A percentile compares a stretch with the other conserved stretches of the same genome.
phyloP scores from a whole-genome alignment of 2,888 invertebrate genomes.

The Chydorus sphaericus region DNA sequence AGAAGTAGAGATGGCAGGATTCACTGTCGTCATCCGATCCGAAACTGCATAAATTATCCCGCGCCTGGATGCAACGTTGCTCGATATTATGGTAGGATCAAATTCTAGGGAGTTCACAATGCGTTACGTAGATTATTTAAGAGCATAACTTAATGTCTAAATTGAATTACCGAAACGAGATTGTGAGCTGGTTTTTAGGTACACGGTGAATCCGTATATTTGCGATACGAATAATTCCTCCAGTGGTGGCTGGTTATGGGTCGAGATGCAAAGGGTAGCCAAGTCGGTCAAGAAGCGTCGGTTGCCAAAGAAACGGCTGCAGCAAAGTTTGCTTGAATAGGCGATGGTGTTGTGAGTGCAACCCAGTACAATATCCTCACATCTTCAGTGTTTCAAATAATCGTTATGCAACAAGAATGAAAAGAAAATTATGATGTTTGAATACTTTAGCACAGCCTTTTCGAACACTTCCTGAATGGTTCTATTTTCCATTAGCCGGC shows the following conservation, averaged over 20 bases:
- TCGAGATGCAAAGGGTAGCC: slow-evolving; percentile 10
- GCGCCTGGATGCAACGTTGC: background rate
- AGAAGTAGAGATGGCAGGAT: slow-evolving; percentile 3
- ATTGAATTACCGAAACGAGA: slow-evolving; percentile 2
- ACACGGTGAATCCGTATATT: slow-evolving; percentile 12
- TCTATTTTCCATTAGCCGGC: background rate
- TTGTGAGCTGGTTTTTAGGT: background rate
- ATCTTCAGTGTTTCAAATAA: background rate
- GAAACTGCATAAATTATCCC: slow-evolving; percentile 13
- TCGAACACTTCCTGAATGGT: slow-evolving; percentile 6
- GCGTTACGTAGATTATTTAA: background rate
- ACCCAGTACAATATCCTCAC: background rate
- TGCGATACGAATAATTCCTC: slow-evolving; percentile 6
- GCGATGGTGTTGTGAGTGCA: background rate
- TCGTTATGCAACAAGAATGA: background rate
- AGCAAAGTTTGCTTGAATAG: background rate
- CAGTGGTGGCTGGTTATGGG: background rate
- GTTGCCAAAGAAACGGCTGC: slow-evolving; percentile 4
- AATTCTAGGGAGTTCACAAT: background rate
- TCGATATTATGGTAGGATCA: slow-evolving; percentile 5
- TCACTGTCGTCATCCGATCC: slow-evolving; percentile 6
- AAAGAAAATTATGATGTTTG: background rate
- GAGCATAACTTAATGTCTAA: no score
- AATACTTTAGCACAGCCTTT: background rate
- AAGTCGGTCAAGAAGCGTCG: background rate